phyloP scores from a whole-genome alignment of 2,797 vertebrate genomes.

The Taeniopygia guttata region DNA sequence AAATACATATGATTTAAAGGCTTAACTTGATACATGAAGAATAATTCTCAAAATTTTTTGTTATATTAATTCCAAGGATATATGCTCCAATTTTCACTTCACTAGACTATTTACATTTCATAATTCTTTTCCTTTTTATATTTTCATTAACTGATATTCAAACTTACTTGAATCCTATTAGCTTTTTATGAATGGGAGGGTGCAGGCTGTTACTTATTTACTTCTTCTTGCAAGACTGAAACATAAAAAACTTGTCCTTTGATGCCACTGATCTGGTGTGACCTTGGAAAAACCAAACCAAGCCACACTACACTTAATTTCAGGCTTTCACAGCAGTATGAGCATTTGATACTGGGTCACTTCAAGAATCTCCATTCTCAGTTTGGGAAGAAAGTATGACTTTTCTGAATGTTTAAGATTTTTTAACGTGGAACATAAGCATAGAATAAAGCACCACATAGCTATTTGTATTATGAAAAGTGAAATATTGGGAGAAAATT shows the following conservation, averaged over 20 bases:
- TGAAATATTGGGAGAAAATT: background rate
- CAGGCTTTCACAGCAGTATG: background rate
- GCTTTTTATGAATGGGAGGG: conserved; percentile 9
- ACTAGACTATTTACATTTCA: conserved; percentile 14
- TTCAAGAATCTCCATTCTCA: background rate
- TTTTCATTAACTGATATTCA: conserved; percentile 34
- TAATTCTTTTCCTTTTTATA: conserved; percentile 34
- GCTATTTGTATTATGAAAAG: background rate
- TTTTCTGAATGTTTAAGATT: background rate
- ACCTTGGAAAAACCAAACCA: background rate
- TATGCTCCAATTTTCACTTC: background rate
- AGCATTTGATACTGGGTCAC: background rate
- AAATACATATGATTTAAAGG: background rate
- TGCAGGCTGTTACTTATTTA: conserved; percentile 28
- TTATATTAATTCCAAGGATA: background rate
- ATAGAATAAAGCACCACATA: background rate
- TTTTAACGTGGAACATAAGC: background rate
- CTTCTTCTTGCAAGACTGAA: background rate
- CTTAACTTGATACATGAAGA: background rate
- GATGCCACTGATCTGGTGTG: background rate
- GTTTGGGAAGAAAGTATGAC: rapidly evolving
- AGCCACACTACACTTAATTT: background rate
- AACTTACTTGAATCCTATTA: background rate
- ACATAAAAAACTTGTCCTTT: background rate
- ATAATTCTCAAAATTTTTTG: background rate